Evolutionary conservation across 2,113 vertebrate genomes (phyloP).

Genomic region (Phrynosoma blainvillii): DNA sequence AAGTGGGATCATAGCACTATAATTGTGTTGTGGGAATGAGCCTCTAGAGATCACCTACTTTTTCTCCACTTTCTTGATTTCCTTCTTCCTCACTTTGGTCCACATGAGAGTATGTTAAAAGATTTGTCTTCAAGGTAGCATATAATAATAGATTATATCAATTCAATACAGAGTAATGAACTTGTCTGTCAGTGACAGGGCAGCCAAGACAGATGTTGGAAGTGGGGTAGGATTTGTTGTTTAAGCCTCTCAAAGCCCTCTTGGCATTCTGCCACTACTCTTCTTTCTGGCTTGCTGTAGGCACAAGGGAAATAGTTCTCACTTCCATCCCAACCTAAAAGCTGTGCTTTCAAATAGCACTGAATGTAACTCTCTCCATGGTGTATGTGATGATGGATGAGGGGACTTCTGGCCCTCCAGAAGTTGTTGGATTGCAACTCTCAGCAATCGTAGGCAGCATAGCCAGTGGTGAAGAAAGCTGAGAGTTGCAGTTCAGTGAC

Average conservation of each 20-base stretch:
- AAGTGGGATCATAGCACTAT: no score
- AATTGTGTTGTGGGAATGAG: no score
- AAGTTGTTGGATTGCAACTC: no score
- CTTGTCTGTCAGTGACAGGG: neutral
- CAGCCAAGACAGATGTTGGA: neutral
- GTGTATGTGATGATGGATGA: no score
- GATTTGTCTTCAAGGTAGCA: neutral
- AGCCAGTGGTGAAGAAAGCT: no score
- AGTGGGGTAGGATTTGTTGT: neutral
- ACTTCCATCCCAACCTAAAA: neutral
- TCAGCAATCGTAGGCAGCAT: no score
- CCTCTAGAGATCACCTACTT: neutral
- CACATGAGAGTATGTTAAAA: neutral
- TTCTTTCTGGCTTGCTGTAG: neutral
- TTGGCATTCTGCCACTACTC: neutral
- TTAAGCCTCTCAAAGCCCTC: neutral
- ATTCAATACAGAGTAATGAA: neutral
- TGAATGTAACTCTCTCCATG: neutral
- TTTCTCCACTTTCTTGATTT: neutral
- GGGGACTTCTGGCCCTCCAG: no score
- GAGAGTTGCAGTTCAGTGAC: no score
- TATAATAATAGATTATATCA: no score
- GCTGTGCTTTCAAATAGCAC: neutral
- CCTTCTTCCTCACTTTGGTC: neutral
- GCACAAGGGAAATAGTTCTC: neutral